Conservation (phyloP, 37 sponge, comb jelly and placozoan species). For the Ephydatia muelleri region DNA sequence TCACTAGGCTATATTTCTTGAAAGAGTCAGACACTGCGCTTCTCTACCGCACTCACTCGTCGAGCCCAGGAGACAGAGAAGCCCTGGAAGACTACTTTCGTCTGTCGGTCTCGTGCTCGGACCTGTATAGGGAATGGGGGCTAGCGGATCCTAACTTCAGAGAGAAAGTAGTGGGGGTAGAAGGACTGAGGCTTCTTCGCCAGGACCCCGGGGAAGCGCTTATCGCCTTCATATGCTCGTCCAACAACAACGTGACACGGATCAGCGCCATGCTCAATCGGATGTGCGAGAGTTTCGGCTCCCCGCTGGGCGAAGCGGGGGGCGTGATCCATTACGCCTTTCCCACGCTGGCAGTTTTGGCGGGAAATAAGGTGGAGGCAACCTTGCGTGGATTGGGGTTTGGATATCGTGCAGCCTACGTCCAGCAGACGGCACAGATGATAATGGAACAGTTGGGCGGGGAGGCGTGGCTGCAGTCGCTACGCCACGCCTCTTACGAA, state of each 20-base stretch:
- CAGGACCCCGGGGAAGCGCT: conserved; percentile 87
- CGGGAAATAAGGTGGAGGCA: conserved; percentile 48
- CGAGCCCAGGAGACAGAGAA: conserved; percentile 14
- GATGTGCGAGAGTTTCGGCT: conserved; percentile 67
- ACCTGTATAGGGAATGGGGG: conserved; percentile 61
- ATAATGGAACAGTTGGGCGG: conserved; percentile 22
- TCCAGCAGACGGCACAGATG: conserved; percentile 48
- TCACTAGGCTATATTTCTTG: conserved; percentile 17
- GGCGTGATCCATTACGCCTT: conserved; percentile 57
- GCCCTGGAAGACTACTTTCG: conserved; percentile 47
- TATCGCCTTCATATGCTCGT: conserved; percentile 92
- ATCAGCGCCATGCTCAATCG: conserved; percentile 78
- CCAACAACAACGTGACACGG: conserved; percentile 90
- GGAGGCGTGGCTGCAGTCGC: conserved; percentile 29
- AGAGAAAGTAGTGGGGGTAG: background rate
- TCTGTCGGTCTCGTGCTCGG: conserved; percentile 37
- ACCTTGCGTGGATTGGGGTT: conserved; percentile 78
- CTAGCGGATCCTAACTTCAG: conserved; percentile 52
- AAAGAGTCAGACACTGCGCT: background rate
- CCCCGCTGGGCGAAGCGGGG: conserved; percentile 18
- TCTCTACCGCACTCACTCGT: conserved; percentile 5
- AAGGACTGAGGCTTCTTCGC: conserved; percentile 80
- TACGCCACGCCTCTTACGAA: conserved; percentile 7
- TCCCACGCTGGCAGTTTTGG: conserved; percentile 53
- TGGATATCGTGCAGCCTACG: conserved; percentile 91